A percentile compares a stretch with the other conserved stretches of the same genome.
phyloP scores from a whole-genome alignment of 2,797 vertebrate species.

The Hydrocynus forskahlii region DNA sequence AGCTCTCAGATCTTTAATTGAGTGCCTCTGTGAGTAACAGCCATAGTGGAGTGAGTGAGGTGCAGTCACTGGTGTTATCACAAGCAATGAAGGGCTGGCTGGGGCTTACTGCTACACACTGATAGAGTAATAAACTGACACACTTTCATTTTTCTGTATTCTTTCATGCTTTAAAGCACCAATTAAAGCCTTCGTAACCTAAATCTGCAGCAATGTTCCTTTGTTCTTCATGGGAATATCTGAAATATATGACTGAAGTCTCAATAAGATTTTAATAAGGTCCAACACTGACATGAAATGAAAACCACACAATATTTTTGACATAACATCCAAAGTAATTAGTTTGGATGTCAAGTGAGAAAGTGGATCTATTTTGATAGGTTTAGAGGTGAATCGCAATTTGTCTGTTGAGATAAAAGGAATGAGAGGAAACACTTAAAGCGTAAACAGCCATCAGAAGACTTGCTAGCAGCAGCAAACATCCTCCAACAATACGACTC shows the following conservation, averaged over 20 bases:
- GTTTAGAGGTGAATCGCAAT: constrained; percentile 9
- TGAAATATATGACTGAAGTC: too few species aligned
- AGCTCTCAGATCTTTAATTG: constrained; percentile 68
- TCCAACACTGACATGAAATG: not conserved
- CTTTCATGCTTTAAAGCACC: not conserved
- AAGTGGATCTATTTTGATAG: constrained; percentile 19
- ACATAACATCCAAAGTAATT: constrained; percentile 4
- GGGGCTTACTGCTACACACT: not conserved
- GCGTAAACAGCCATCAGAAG: constrained; percentile 45
- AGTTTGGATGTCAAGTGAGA: not conserved
- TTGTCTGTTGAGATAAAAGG: constrained; percentile 12
- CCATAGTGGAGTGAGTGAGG: constrained; percentile 5
- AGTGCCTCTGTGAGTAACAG: constrained; percentile 55
- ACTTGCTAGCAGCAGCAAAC: constrained; percentile 37
- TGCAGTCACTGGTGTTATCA: constrained; percentile 10
- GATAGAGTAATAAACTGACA: constrained; percentile 11
- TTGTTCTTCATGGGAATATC: not conserved
- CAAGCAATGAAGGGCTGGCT: constrained; percentile 7
- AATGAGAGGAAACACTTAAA: constrained; percentile 30
- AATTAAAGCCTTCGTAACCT: not conserved
- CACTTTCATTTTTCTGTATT: not conserved
- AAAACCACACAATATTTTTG: constrained; percentile 1
- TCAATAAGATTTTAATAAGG: not conserved
- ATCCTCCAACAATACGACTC: constrained; percentile 37
- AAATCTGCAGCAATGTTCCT: not conserved